Percentiles rank a stretch among this genome's conserved stretches.
Evolutionary conservation across 2,113 vertebrate genomes (phyloP).

Genomic region (Typhlomys cinereus): DNA sequence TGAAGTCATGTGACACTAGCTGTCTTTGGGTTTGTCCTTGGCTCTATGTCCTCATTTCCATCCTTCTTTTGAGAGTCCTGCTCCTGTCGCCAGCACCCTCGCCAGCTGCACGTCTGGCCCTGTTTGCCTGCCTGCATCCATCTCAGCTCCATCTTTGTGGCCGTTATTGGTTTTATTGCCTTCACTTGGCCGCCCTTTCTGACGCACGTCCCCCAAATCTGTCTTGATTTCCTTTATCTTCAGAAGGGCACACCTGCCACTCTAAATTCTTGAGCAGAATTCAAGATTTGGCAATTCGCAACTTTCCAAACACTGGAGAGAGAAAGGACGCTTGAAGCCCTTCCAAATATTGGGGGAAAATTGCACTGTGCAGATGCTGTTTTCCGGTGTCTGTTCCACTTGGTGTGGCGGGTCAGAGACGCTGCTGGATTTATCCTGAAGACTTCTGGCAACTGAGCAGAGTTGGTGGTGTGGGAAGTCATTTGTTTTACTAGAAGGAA

Average conservation of each 20-base stretch:
- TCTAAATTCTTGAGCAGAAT: conserved; percentile 46
- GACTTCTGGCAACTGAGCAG: not conserved
- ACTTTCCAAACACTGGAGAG: conserved; percentile 32
- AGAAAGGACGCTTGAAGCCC: not conserved
- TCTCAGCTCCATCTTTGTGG: not conserved
- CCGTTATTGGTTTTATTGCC: not conserved
- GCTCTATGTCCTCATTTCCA: conserved; percentile 39
- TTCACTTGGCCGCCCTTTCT: conserved; percentile 45
- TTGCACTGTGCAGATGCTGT: not conserved
- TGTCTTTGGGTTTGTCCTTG: conserved; percentile 17
- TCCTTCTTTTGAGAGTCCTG: not conserved
- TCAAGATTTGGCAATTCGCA: conserved; percentile 26
- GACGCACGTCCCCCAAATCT: not conserved
- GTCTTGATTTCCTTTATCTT: conserved; percentile 55
- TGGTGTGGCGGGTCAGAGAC: not conserved
- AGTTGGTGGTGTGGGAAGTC: not conserved
- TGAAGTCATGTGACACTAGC: not conserved
- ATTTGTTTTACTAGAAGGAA: conserved; percentile 31
- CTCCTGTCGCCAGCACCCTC: not conserved
- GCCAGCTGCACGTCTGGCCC: not conserved
- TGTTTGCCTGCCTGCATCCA: not conserved
- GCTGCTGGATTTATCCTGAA: not conserved
- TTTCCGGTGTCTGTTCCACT: not conserved
- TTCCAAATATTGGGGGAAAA: not conserved
- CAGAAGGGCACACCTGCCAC: conserved; percentile 28